Evolutionary conservation across 1,140 invertebrate species (phyloP).

Genomic region (Cheumatopsyche charites): DNA sequence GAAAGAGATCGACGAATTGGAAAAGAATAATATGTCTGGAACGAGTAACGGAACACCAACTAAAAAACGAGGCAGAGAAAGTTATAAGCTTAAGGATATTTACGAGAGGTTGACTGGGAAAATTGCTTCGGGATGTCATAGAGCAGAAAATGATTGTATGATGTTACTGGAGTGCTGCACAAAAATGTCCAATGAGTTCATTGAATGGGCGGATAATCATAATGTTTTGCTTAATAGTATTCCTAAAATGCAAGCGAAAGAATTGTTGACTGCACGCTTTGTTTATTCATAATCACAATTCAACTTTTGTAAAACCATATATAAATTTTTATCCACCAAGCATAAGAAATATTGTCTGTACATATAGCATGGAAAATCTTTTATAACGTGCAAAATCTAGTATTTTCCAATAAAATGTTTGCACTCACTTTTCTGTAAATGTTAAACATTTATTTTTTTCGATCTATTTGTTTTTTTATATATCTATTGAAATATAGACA

Average conservation of each 20-base stretch:
- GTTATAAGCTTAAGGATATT: conserved; percentile 62
- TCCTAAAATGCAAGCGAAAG: conserved; percentile 30
- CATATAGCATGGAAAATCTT: too few species aligned
- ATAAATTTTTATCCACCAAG: too few species aligned
- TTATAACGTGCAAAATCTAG: too few species aligned
- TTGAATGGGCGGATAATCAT: conserved; percentile 63
- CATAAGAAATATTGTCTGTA: too few species aligned
- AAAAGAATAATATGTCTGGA: not conserved
- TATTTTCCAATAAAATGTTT: too few species aligned
- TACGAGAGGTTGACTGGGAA: conserved; percentile 61
- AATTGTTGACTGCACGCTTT: not conserved
- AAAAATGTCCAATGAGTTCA: conserved; percentile 61
- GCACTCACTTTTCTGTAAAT: too few species aligned
- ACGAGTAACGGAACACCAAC: not conserved
- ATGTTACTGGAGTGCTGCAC: conserved; percentile 63
- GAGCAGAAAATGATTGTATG: conserved; percentile 67
- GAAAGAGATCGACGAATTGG: conserved; percentile 40
- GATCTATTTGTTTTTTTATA: too few species aligned
- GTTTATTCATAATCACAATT: not conserved
- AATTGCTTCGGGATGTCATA: conserved; percentile 58
- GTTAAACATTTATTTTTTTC: too few species aligned
- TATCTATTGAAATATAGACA: too few species aligned
- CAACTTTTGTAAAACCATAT: too few species aligned
- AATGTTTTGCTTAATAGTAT: conserved; percentile 53
- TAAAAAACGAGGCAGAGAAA: conserved; percentile 49